These are phyloP conservation scores for Helostoma temminkii DNA, from an alignment of 2,797 vertebrate species.

Conservation along the genomic window DNA sequence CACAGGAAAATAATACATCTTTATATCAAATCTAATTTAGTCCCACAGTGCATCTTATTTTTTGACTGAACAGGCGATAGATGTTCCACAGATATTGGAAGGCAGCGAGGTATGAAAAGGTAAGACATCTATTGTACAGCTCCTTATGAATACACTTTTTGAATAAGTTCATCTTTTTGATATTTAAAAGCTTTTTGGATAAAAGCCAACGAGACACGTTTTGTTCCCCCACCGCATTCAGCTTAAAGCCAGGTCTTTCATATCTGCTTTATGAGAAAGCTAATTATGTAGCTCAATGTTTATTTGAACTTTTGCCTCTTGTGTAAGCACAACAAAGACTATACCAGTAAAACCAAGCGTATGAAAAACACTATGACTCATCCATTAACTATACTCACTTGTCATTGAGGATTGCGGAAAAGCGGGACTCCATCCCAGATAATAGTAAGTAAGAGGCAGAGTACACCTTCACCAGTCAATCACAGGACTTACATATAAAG, in stretches of 20 bases:
- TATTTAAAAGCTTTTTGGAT: slow-evolving; percentile 59
- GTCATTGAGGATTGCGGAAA: not conserved
- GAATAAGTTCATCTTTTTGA: slow-evolving; percentile 66
- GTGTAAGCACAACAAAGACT: not conserved
- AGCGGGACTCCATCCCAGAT: too few relatives aligned
- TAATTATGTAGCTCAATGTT: slow-evolving; percentile 42
- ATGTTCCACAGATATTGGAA: slow-evolving; percentile 60
- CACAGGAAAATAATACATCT: slow-evolving; percentile 44
- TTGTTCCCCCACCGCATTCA: slow-evolving; percentile 25
- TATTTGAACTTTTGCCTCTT: slow-evolving; percentile 7
- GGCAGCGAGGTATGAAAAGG: slow-evolving; percentile 55
- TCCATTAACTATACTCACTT: too few relatives aligned
- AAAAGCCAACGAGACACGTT: slow-evolving; percentile 21
- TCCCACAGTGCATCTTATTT: slow-evolving; percentile 42
- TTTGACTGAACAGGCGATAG: slow-evolving; percentile 55
- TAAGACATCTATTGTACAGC: slow-evolving; percentile 62
- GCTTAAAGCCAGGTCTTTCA: slow-evolving; percentile 9
- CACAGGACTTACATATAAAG: too few relatives aligned
- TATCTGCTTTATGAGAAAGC: slow-evolving; percentile 49
- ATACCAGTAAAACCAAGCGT: not conserved
- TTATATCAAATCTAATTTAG: slow-evolving; percentile 70
- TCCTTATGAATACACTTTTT: slow-evolving; percentile 74
- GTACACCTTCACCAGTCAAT: too few relatives aligned
- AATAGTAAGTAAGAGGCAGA: too few relatives aligned
- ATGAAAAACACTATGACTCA: not conserved